These are phyloP conservation scores for Chionodraco myersi DNA, from an alignment of 2,113 vertebrate genomes.

Conservation along the genomic window DNA sequence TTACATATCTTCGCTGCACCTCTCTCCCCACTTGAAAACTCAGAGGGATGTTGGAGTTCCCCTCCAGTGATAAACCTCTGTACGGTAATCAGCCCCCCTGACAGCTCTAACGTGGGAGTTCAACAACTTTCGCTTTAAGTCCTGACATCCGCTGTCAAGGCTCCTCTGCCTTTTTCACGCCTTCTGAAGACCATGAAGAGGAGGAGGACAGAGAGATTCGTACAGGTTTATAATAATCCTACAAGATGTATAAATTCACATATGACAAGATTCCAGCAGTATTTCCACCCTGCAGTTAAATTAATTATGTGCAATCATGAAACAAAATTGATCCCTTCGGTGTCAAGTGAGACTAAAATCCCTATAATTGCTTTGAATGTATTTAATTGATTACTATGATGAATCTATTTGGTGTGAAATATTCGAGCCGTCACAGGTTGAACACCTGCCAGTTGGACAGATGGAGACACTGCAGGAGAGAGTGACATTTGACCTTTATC, in stretches of 20 bases:
- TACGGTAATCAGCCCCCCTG: constrained; percentile 5
- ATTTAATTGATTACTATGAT: constrained; percentile 2
- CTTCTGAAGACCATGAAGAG: not conserved
- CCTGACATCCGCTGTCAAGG: constrained; percentile 17
- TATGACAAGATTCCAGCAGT: not conserved
- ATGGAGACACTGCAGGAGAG: constrained; percentile 38
- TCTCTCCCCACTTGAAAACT: not conserved
- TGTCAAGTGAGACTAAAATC: not conserved
- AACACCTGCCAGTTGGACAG: constrained; percentile 30
- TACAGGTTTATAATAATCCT: not conserved
- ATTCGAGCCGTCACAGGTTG: not conserved
- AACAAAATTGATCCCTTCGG: not conserved
- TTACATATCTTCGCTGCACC: not conserved
- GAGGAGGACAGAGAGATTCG: not conserved
- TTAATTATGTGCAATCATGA: not conserved
- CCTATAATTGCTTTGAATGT: not conserved
- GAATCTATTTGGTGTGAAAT: not conserved
- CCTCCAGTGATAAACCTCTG: constrained; percentile 11
- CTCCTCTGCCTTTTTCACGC: constrained; percentile 2
- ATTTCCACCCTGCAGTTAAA: not conserved
- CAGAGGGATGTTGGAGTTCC: not conserved
- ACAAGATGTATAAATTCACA: not conserved
- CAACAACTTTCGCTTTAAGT: constrained; percentile 12
- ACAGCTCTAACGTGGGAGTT: constrained; percentile 26
- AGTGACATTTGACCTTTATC: constrained; percentile 19